These are phyloP conservation scores for Caenorhabditis uteleia DNA, from an alignment of 2,888 invertebrate genomes.

Conservation along the genomic window DNA sequence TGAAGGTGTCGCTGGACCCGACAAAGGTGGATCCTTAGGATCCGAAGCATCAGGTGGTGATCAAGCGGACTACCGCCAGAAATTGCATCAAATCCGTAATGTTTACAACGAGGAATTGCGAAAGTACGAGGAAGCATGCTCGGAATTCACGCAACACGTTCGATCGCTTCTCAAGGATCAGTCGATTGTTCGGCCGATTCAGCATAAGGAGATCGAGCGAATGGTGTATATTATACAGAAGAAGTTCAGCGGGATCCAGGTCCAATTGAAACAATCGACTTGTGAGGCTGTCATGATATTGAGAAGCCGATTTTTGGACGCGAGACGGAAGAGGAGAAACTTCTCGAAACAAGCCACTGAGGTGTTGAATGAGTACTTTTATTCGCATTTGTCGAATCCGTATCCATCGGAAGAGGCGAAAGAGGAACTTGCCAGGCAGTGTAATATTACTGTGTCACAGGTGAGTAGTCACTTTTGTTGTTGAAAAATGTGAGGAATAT, in stretches of 20 bases:
- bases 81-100: constrained; percentile 95
- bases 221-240: constrained; percentile 99
- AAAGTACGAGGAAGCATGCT: constrained; percentile 99
- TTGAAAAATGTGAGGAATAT: not conserved
- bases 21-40: constrained; percentile 77
- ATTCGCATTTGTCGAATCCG: constrained; percentile 98
- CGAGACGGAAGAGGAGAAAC: constrained; percentile 85
- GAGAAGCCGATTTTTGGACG: constrained; percentile 76
- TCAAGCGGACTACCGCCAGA: constrained; percentile 98
- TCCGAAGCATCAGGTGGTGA: constrained; percentile 74
- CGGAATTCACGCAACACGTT: constrained; percentile 99
- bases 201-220: constrained; percentile 84
- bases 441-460: constrained; percentile 96
- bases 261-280: constrained; percentile 96
- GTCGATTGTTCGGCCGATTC: constrained; percentile 76
- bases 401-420: constrained; percentile 99
- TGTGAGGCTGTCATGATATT: constrained; percentile 99
- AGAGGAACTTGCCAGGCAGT: constrained; percentile 97
- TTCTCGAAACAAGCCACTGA: constrained; percentile 99
- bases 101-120: constrained; percentile 99
- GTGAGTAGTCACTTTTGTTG: constrained; percentile 72
- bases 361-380: constrained; percentile 98
- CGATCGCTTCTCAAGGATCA: constrained; percentile 77
- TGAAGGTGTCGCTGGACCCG: constrained; percentile 95
- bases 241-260: constrained; percentile 77